Conservation (phyloP, 2,113 vertebrate genomes). For the Hydrochoerus hydrochaeris region DNA sequence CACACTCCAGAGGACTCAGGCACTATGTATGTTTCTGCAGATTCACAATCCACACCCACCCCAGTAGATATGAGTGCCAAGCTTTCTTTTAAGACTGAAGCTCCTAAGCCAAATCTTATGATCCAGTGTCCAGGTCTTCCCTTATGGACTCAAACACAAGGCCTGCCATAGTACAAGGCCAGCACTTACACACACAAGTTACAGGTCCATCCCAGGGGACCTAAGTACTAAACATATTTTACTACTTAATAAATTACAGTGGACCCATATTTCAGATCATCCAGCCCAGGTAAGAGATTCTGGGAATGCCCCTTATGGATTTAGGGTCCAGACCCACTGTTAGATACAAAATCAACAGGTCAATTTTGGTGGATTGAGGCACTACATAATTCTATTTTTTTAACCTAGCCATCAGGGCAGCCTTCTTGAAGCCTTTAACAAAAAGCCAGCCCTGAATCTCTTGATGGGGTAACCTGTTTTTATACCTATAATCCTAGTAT, state of each 20-base stretch:
- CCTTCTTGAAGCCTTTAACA: neutral
- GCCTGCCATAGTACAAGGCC: neutral
- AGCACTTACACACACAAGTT: neutral
- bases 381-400: neutral
- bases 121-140: neutral
- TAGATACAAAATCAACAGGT: neutral
- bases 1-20: neutral
- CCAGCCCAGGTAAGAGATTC: neutral
- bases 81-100: neutral
- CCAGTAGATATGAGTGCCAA: neutral
- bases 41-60: neutral
- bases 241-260: neutral
- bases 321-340: neutral
- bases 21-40: neutral
- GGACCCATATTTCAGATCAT: neutral
- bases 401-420: neutral
- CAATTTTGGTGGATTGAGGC: neutral
- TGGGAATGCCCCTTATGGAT: neutral
- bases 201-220: neutral
- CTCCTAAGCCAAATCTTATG: neutral
- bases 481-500: neutral
- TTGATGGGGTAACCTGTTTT: neutral
- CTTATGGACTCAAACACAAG: neutral
- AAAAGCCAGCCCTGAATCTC: neutral
- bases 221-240: neutral